Evolutionary conservation across 2,888 invertebrate species (phyloP), one percentile per base, ranked within the genome.

Genomic region (Allacma fusca): DNA sequence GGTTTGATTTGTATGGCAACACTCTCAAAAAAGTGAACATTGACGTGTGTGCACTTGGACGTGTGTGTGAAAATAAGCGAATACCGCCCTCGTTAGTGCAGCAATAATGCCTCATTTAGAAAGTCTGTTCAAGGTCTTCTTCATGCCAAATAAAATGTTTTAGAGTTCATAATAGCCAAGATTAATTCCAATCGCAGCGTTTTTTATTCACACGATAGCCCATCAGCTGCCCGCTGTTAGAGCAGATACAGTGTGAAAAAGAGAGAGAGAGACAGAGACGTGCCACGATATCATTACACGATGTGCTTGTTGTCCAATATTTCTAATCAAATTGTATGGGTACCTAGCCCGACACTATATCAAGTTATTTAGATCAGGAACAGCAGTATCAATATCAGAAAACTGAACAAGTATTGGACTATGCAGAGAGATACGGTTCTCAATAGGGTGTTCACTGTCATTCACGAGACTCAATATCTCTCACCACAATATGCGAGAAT

Each of bases 21-120:
- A 68, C 68, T 24, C 43, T 34, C 13, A 68, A 68, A 68, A 68
- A 40, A 68, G 68, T 68, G 40, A 34, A 40, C 62, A 62, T 62
- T 68, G 23, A 68, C 29, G 68, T 68, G 21, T 72, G 34, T 59
- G 24, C 34, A 62, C 72, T 62, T 57, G 69, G 28, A 67, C 34
- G 40, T 70, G 26, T 44, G n/a, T 44, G 24, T 70, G 70, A 62
- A 62, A 62, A 70, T 50, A 50, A 13, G 34, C 21, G 70, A 44
- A 44, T 70, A 70, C 70, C 70, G 70, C 70, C 70, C 70, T 70
- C 50, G 70, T 43, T 70, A 70, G 26, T 70, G 70, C 44, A 70
- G 70, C 26, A 59, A 72, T 72, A 72, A 72, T 72, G 72, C 72
- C 72, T 72, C 72, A 72, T 72, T 72, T 72, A 72, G 72, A 72